These are phyloP conservation scores for Synergus gifuensis DNA, from an alignment of 2,888 invertebrate species.

Conservation along the genomic window DNA sequence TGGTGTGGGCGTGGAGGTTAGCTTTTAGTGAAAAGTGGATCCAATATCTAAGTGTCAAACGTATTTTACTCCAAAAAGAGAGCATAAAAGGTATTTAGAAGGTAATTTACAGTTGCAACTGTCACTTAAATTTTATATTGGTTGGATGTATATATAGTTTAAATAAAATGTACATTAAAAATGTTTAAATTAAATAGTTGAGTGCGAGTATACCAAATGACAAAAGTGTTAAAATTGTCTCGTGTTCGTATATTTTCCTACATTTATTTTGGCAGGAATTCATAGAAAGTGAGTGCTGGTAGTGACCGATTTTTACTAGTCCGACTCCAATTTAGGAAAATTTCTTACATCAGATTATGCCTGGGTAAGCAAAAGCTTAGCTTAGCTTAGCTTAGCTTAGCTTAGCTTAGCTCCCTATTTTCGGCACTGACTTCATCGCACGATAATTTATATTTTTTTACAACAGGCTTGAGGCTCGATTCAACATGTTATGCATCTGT, in stretches of 20 bases:
- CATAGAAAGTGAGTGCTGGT: conserved; percentile 48
- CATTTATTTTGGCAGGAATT: conserved; percentile 54
- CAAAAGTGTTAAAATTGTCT: conserved; percentile 45
- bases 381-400: conserved; percentile 43
- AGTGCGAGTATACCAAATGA: conserved; percentile 44
- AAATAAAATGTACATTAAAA: background rate
- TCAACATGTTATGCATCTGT: conserved; percentile 16
- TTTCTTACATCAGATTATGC: conserved; percentile 56
- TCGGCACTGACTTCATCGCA: conserved; percentile 55
- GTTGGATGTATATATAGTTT: background rate
- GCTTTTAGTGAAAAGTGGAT: background rate
- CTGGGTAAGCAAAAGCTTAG: conserved; percentile 50
- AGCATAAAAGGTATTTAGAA: background rate
- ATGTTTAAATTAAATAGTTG: background rate
- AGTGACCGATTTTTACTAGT: conserved; percentile 48
- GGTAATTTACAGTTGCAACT: conserved; percentile 4
- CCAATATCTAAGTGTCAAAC: background rate
- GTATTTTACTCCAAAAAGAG: background rate
- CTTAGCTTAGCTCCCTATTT: conserved; percentile 54
- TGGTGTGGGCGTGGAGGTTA: conserved; percentile 18
- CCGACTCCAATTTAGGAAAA: conserved; percentile 58
- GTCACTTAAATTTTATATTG: background rate
- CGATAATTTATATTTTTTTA: conserved; percentile 47
- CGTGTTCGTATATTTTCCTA: conserved; percentile 52
- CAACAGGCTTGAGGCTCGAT: conserved; percentile 40